phyloP scores from a whole-genome alignment of 1,140 invertebrate genomes.

The Macrobrachium rosenbergii region DNA sequence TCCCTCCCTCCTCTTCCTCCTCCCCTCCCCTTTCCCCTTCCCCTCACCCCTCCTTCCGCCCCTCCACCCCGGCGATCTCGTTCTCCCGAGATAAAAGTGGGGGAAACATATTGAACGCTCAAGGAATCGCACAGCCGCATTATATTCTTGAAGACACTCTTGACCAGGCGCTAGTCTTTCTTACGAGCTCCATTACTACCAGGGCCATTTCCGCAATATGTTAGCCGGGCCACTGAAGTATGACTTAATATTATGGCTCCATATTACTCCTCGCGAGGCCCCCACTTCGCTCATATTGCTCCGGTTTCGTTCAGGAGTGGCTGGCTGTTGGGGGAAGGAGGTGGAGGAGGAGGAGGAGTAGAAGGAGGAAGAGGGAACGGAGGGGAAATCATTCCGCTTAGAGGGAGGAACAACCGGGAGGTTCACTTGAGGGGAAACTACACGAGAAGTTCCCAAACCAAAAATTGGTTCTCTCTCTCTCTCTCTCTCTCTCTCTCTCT shows the following conservation, averaged over 20 bases:
- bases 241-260: conserved; percentile 60
- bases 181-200: conserved; percentile 57
- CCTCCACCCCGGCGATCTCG: neutral
- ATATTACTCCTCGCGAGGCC: conserved; percentile 34
- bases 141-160: conserved; percentile 49
- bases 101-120: conserved; percentile 50
- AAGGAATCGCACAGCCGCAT: conserved; percentile 31
- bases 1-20: no score
- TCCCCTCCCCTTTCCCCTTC: neutral
- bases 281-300: conserved; percentile 26
- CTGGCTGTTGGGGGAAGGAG: neutral
- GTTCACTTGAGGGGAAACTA: no score
- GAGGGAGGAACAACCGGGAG: neutral
- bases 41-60: neutral
- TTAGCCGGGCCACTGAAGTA: conserved; percentile 56
- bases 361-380: neutral
- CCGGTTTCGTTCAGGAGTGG: conserved; percentile 31
- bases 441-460: no score
- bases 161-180: conserved; percentile 39
- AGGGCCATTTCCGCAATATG: conserved; percentile 57
- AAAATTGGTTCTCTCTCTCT: no score
- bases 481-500: no score
- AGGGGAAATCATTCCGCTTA: neutral
- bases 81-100: conserved; percentile 36
- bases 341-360: neutral